These are phyloP conservation scores for Microctonus hyperodae DNA, from an alignment of 2,888 invertebrate genomes.

Conservation along the genomic window DNA sequence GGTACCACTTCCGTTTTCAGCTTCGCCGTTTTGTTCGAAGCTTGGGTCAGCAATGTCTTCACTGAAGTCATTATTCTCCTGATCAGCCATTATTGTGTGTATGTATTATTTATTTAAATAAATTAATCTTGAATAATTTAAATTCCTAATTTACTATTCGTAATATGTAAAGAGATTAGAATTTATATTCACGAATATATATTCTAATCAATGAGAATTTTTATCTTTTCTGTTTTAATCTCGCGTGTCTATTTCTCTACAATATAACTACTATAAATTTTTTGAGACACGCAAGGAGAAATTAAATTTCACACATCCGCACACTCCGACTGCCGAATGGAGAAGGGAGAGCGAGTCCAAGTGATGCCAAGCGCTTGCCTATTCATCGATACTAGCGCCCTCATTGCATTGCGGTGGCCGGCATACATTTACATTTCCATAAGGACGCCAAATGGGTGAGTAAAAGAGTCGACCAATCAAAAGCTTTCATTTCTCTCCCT, in stretches of 20 bases:
- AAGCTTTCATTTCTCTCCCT: too few species aligned
- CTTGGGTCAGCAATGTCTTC: conserved; percentile 68
- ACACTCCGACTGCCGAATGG: conserved; percentile 56
- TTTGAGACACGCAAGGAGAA: conserved; percentile 10
- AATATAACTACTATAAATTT: conserved; percentile 27
- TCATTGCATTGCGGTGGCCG: background rate
- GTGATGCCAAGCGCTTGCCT: background rate
- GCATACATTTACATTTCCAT: too few species aligned
- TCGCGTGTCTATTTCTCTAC: background rate
- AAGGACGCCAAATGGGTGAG: too few species aligned
- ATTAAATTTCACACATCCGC: conserved; percentile 45
- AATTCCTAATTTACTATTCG: background rate
- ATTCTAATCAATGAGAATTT: background rate
- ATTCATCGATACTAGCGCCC: background rate
- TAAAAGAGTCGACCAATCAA: too few species aligned
- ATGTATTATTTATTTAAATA: conserved; percentile 27
- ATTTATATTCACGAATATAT: background rate
- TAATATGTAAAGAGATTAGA: background rate
- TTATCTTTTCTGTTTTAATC: background rate
- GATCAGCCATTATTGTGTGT: conserved; percentile 53
- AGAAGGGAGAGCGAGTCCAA: conserved; percentile 52
- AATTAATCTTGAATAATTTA: conserved; percentile 17
- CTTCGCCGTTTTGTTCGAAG: conserved; percentile 67
- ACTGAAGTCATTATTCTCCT: conserved; percentile 62
- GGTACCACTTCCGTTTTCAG: conserved; percentile 66